phyloP scores from a whole-genome alignment of 2,113 vertebrate genomes.

The Reinhardtius hippoglossoides region DNA sequence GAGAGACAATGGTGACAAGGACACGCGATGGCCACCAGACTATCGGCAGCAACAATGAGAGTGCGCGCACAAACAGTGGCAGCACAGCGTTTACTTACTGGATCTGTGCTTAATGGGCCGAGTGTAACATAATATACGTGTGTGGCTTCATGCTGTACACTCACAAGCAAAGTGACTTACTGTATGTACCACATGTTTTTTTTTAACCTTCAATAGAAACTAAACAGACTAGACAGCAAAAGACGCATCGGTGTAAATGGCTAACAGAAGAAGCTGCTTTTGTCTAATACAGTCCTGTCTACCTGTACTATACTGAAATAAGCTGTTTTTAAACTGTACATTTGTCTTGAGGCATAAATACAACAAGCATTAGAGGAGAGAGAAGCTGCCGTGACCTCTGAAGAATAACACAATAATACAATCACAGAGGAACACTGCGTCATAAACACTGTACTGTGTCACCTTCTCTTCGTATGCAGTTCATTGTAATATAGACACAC shows the following conservation, averaged over 20 bases:
- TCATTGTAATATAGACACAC: not conserved
- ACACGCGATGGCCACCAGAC: constrained; percentile 50
- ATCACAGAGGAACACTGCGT: not conserved
- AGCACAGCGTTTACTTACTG: constrained; percentile 39
- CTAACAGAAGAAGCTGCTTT: not conserved
- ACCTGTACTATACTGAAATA: not conserved
- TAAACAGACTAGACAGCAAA: not conserved
- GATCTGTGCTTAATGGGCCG: constrained; percentile 19
- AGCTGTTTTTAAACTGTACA: not conserved
- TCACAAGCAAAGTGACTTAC: not conserved
- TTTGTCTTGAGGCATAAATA: not conserved
- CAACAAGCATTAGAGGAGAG: not conserved
- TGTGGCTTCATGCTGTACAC: not conserved
- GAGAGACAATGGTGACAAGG: constrained; percentile 76
- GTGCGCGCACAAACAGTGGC: constrained; percentile 24
- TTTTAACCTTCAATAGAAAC: constrained; percentile 1
- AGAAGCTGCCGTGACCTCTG: constrained; percentile 37
- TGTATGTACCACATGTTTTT: not conserved
- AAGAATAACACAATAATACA: constrained; percentile 17
- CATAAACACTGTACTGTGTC: not conserved
- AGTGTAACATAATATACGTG: constrained; percentile 30
- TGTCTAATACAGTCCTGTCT: not conserved
- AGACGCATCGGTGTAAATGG: not conserved
- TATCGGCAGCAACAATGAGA: constrained; percentile 34
- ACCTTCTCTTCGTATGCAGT: not conserved